phyloP scores from a whole-genome alignment of 2,113 vertebrate species.

The Scortum barcoo region DNA sequence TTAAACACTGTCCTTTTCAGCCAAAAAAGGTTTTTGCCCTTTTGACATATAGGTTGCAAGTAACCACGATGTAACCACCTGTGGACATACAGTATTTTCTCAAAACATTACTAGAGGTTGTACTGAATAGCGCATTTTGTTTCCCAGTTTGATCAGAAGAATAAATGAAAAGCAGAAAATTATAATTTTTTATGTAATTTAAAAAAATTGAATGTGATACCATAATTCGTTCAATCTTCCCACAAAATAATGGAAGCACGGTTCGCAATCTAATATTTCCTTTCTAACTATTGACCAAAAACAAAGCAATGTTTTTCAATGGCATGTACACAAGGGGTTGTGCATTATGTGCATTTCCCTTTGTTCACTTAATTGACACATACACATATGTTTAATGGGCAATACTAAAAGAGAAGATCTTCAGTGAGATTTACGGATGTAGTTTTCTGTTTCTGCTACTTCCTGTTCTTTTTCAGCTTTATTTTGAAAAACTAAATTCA shows the following conservation, averaged over 20 bases:
- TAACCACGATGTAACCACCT: background rate
- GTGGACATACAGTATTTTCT: background rate
- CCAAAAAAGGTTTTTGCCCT: too few species aligned
- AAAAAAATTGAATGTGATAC: too few species aligned
- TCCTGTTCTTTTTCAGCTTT: background rate
- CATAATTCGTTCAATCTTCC: background rate
- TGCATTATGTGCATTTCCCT: background rate
- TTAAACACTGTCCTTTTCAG: too few species aligned
- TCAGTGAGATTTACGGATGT: background rate
- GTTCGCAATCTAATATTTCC: too few species aligned
- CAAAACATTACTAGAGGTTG: background rate
- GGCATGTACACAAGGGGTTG: background rate
- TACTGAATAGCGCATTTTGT: background rate
- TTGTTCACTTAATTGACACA: conserved; percentile 18
- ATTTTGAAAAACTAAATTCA: background rate
- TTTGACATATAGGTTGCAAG: background rate
- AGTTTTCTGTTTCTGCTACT: background rate
- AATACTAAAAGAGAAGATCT: background rate
- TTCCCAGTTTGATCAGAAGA: background rate
- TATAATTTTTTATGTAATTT: too few species aligned
- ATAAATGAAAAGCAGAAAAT: background rate
- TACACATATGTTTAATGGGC: background rate
- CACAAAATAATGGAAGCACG: background rate
- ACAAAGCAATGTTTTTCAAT: background rate
- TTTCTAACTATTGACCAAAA: background rate